A percentile compares a stretch with the other conserved stretches of the same genome.
phyloP scores from a whole-genome alignment of 2,888 invertebrate genomes.

The Nymphalis polychloros region DNA sequence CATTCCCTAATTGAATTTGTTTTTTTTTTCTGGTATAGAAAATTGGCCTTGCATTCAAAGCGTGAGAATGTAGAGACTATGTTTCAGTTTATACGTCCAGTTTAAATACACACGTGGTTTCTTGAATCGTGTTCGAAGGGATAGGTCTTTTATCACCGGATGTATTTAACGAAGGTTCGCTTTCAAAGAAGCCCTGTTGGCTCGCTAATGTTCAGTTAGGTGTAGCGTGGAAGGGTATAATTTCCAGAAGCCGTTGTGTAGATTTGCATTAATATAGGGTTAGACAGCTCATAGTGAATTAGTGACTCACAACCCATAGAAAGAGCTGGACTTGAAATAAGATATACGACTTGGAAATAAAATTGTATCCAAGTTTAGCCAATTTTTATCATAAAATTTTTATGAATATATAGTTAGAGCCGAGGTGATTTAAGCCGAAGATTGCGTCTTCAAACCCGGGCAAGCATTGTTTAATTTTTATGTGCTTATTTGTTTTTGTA shows the following conservation, averaged over 20 bases:
- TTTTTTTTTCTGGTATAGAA: conserved; percentile 72
- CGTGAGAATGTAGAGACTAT: conserved; percentile 73
- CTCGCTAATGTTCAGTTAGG: conserved; percentile 41
- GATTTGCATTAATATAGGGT: conserved; percentile 43
- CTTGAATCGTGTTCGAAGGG: conserved; percentile 50
- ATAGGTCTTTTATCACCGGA: conserved; percentile 24
- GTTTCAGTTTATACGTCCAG: conserved; percentile 52
- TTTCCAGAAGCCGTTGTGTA: conserved; percentile 42
- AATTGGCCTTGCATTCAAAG: conserved; percentile 72
- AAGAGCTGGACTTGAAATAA: no score
- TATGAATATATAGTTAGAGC: no score
- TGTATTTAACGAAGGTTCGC: conserved; percentile 27
- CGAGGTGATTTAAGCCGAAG: no score
- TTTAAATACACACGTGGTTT: conserved; percentile 52
- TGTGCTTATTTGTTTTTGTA: no score
- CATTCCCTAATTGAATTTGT: conserved; percentile 78
- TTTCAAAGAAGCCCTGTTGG: conserved; percentile 38
- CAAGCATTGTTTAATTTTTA: no score
- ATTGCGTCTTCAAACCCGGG: no score
- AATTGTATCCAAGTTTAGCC: not conserved
- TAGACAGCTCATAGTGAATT: conserved; percentile 17
- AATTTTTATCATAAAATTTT: no score
- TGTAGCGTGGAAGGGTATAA: conserved; percentile 40
- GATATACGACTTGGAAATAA: not conserved
- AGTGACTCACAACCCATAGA: not conserved